Evolutionary conservation across 1,140 invertebrate species (phyloP).

Genomic region (Eriosoma lanigerum): DNA sequence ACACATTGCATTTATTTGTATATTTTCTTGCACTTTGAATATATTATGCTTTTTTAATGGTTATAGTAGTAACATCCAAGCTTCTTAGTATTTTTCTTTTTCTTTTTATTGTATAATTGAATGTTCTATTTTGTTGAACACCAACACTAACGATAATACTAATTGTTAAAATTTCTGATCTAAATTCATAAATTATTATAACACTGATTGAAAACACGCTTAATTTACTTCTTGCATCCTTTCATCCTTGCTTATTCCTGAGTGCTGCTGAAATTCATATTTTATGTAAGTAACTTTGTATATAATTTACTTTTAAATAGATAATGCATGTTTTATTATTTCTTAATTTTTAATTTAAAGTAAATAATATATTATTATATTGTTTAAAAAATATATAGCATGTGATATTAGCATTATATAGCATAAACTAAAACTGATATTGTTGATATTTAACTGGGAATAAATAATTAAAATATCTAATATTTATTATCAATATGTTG

Average conservation of each 20-base stretch:
- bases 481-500: no score
- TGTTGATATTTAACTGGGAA: no score
- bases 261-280: conserved; percentile 21
- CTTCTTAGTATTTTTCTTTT: not conserved
- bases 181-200: conserved; percentile 14
- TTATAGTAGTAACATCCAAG: conserved; percentile 1
- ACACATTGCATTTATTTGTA: conserved; percentile 15
- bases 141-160: not conserved
- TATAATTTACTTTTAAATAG: conserved; percentile 38
- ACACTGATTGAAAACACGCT: conserved; percentile 30
- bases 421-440: no score
- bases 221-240: conserved; percentile 27
- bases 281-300: conserved; percentile 46
- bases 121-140: not conserved
- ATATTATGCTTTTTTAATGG: conserved; percentile 26
- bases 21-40: conserved; percentile 7
- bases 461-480: no score
- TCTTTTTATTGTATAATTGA: not conserved
- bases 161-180: not conserved
- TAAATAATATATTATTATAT: no score
- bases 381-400: no score
- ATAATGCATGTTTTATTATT: conserved; percentile 24
- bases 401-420: no score
- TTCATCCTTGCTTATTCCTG: conserved; percentile 14
- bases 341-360: not conserved